Evolutionary conservation across 1,140 invertebrate genomes (phyloP), one percentile per base, ranked within the genome.

Genomic region (Coenobita brevimanus): DNA sequence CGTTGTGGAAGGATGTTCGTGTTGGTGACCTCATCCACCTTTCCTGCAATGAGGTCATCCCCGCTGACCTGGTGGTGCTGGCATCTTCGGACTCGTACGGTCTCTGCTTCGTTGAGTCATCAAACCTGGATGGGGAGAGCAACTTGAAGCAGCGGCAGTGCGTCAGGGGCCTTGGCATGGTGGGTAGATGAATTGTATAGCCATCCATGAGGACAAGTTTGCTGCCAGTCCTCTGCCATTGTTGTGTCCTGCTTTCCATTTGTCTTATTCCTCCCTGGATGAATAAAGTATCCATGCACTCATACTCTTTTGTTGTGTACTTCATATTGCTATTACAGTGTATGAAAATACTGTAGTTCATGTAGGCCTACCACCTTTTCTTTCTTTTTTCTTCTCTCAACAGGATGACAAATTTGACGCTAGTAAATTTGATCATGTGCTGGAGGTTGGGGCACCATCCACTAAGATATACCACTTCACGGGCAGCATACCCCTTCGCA

Each of bases 51-150:
- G 98, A 99, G 94, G 94, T 97, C 33, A 97, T 99, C 89, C 98
- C 98, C 8, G 98, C 98, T 3, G 98, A 99, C 93, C 96, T 99
- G 91, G 93, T 99, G 38, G 92, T 99, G 33, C 93, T 99, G 50
- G 94, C 96, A 89, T 97, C 96, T 64, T 98, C 97, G 92, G 98
- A 99, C 93, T 95, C 97, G 3, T 95, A 97, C 91, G 98, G 98
- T 41, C 95, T 99, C 91, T 99, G 98, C 92, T 99, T 99, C 93
- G 96, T 99, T 89, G 95, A 91, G 83, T 91, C 90, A 46, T 89
- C 86, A 89, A 99, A 99, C 93, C 94, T 99, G 90, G 99, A 99
- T 92, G 99, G 99, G 15, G 99, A 99, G 93, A 99, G 98, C n/a
- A 99, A 99, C 94, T 93, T 99, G 67, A 99, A 99, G 93, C 97